Percentiles rank a stretch among this genome's conserved stretches.
These are phyloP conservation scores for Tyria jacobaeae DNA, from an alignment of 2,888 invertebrate genomes.

Conservation along the genomic window DNA sequence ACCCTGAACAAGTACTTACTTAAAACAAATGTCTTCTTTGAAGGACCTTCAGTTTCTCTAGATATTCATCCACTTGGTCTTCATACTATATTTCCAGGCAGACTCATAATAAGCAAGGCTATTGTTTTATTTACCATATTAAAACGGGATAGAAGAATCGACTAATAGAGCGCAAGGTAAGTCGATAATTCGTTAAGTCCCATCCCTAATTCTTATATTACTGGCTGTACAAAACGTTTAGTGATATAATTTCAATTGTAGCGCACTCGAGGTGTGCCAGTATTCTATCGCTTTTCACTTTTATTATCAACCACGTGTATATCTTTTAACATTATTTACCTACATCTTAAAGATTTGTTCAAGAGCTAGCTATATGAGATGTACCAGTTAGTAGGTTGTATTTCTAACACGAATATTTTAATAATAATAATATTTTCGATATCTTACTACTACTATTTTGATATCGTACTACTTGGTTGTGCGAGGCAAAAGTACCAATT, in stretches of 20 bases:
- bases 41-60: too few relatives aligned
- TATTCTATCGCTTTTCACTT: conserved; percentile 33
- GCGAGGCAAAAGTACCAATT: too few relatives aligned
- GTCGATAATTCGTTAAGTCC: not conserved
- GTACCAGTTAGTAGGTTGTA: not conserved
- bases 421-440: too few relatives aligned
- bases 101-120: too few relatives aligned
- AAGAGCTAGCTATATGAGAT: not conserved
- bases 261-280: conserved; percentile 36
- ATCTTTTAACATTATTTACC: conserved; percentile 18
- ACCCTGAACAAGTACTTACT: too few relatives aligned
- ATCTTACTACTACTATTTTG: too few relatives aligned
- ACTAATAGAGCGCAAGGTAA: not conserved
- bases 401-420: not conserved
- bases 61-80: too few relatives aligned
- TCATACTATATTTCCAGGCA: too few relatives aligned
- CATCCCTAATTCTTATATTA: conserved; percentile 37
- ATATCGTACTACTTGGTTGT: not conserved
- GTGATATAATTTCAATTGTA: conserved; percentile 48
- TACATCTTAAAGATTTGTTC: not conserved
- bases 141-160: not conserved
- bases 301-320: conserved; percentile 31
- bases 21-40: too few relatives aligned
- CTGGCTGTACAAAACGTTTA: conserved; percentile 38
- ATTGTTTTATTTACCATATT: too few relatives aligned